Base-by-base conservation (phyloP, 2,797 vertebrate species). In the Trichosurus vulpecula region DNA sequence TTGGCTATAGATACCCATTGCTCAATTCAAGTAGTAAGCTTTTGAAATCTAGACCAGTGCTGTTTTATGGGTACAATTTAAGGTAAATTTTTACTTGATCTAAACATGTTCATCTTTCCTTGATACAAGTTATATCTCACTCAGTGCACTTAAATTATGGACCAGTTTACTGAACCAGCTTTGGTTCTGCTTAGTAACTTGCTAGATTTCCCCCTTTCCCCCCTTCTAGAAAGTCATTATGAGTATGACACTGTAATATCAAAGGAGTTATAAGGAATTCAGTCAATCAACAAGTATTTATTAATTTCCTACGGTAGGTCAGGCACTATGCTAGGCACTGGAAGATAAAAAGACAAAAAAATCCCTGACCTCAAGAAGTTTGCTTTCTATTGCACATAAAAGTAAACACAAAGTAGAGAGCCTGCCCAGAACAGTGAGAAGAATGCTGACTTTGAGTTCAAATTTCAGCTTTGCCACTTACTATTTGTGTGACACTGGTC, bases 81-180 rank as follows among this genome's bases (percentile, higher is more conserved):
- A 90, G 1, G 58, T 90, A 94, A 91, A 6, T 92, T 95, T 93
- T 87, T n/a, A 94, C 47, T 92, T 95, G 91, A 51, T 27, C 57
- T 93, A 16, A 51, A 92, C 31, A 27, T 61, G 19, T 66, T 97
- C 22, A 95, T 81, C 41, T 81, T 81, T 81, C 41, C 41, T 81
- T 81, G n/a, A 22, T 47, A 22, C 9, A 41, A 41, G 41, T 81
- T 81, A 27, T 81, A 27, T 5, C 41, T 81, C 41, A 81, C 41
- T 81, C 41, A 81, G 74, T 11, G 2, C 3, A 47, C 8, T 81
- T 81, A 81, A 81, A 47, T 10, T 81, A 47, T 81, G 41, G 74
- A 22, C 41, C 19, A 81, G 22, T 81, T 81, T 81, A 47, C 9
- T 27, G 74, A 81, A 74, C 9, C 27, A 25, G 9, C 1, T 47